Base-by-base conservation (phyloP, 35 echinoderm and acorn worm species). In the Nesometra sesokonis region DNA sequence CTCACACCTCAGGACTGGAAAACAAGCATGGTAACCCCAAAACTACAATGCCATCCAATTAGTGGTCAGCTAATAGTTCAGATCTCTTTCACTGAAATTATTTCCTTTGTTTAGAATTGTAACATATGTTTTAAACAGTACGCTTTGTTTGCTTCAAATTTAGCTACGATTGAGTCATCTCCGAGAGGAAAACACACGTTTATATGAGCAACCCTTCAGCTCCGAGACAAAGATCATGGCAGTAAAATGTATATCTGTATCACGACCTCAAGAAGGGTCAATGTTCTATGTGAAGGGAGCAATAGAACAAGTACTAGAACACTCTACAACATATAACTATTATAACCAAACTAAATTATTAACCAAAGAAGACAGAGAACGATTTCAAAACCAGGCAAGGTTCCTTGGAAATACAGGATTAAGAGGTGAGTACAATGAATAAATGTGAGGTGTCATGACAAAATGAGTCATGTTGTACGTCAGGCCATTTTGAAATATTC, bases 181-280 rank as follows among this genome's bases (percentile, higher is more conserved):
- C 13, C 86, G 89, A 9, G 85, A 90, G 30, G 81, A 91, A 0
- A 91, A 97, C 85, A 87, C 80, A 33, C 76, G 89, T 82, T 80
- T 89, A 39, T 39, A 84, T 15, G 92, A 97, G 81, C 57, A 87
- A 13, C 89, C 95, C 17, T 97, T 97, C 86, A 97, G 77, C 36
- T 97, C 89, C 0, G 89, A 97, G 37, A 91, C 89, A 57, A 97
- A 97, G 46, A 91, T 86, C 86, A 97, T 97, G 95, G 86, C 89
- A 0, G 95, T 97, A 0, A 40, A 46, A 17, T 97, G 95, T 39
- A 37, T 76, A 77, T 32, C 39, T 79, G 5, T 82, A 82, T 34
- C 43, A 1, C 89, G 78, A 83, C 84, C 77, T 31, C 46, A 36
- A 32, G 95, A 90, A 0, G 84, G 76, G 32, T 78, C 87, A 27